Conservation (phyloP, 2,797 vertebrate genomes). For the Ctenochaetus hawaiiensis region DNA sequence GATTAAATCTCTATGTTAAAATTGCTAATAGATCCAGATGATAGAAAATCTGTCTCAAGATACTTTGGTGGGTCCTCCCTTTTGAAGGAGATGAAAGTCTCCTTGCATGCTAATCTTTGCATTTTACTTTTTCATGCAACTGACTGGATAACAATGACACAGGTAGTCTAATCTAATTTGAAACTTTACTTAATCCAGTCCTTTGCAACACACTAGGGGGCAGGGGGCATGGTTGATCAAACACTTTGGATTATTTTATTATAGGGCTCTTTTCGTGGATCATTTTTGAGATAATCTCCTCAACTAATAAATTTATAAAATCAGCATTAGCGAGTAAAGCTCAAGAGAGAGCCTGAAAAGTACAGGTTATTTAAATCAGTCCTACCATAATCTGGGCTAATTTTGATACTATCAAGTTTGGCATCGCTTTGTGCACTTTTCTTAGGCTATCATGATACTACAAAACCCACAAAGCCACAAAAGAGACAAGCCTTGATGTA, state of each 20-base stretch:
- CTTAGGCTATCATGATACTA: constrained; percentile 41
- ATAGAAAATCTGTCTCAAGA: constrained; percentile 46
- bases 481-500: constrained; percentile 49
- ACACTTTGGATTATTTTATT: constrained; percentile 32
- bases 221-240: not conserved
- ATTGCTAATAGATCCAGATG: constrained; percentile 53
- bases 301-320: constrained; percentile 44
- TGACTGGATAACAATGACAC: constrained; percentile 29
- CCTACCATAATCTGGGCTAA: constrained; percentile 70
- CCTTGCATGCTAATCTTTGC: constrained; percentile 59
- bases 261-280: constrained; percentile 26
- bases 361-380: constrained; percentile 54
- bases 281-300: constrained; percentile 39
- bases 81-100: constrained; percentile 58
- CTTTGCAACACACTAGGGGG: not conserved
- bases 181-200: constrained; percentile 37
- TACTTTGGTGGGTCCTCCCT: constrained; percentile 61
- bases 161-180: constrained; percentile 31
- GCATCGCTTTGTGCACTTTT: constrained; percentile 65
- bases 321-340: constrained; percentile 60
- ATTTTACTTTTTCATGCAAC: constrained; percentile 37
- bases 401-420: constrained; percentile 73
- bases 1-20: constrained; percentile 66
- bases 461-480: constrained; percentile 50
- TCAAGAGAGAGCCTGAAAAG: constrained; percentile 58